These are phyloP conservation scores for Nomia melanderi DNA, from an alignment of 1,140 invertebrate species.

Conservation along the genomic window DNA sequence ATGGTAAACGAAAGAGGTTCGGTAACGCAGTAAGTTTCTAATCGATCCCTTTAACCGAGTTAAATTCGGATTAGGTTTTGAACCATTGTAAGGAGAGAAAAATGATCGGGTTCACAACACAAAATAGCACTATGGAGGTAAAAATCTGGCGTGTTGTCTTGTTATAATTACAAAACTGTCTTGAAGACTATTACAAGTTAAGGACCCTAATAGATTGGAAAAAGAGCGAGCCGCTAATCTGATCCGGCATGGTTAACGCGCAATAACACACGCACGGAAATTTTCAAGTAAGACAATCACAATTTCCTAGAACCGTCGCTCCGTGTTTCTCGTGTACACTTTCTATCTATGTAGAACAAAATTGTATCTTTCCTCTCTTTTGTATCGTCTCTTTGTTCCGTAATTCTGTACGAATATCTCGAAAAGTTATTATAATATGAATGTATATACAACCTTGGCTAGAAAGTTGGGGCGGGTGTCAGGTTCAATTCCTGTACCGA, in stretches of 20 bases:
- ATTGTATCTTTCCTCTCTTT: slow-evolving; percentile 6
- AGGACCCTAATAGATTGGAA: slow-evolving; percentile 7
- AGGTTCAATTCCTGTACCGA: slow-evolving; percentile 78
- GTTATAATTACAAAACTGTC: slow-evolving; percentile 33
- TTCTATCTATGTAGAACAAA: slow-evolving; percentile 13
- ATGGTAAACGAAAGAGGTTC: slow-evolving; percentile 13
- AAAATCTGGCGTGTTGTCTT: slow-evolving; percentile 6
- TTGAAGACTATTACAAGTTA: slow-evolving; percentile 25
- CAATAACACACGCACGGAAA: not conserved
- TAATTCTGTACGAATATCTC: slow-evolving; percentile 18
- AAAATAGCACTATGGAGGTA: slow-evolving; percentile 10
- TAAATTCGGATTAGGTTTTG: not conserved
- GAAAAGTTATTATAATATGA: slow-evolving; percentile 57
- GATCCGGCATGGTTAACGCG: slow-evolving; percentile 9
- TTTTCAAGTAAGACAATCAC: slow-evolving; percentile 20
- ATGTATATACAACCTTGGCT: slow-evolving; percentile 77
- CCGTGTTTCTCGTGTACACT: not conserved
- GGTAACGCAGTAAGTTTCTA: not conserved
- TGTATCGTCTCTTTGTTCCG: not conserved
- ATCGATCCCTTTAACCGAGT: not conserved
- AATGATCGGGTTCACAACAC: not conserved
- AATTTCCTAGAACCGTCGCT: slow-evolving; percentile 28
- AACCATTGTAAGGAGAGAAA: not conserved
- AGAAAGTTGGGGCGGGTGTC: slow-evolving; percentile 43
- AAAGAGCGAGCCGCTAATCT: slow-evolving; percentile 15